Percentiles rank a stretch among this genome's conserved stretches.
Evolutionary conservation across 2,113 vertebrate species (phyloP).

Genomic region (Caranx ignobilis): DNA sequence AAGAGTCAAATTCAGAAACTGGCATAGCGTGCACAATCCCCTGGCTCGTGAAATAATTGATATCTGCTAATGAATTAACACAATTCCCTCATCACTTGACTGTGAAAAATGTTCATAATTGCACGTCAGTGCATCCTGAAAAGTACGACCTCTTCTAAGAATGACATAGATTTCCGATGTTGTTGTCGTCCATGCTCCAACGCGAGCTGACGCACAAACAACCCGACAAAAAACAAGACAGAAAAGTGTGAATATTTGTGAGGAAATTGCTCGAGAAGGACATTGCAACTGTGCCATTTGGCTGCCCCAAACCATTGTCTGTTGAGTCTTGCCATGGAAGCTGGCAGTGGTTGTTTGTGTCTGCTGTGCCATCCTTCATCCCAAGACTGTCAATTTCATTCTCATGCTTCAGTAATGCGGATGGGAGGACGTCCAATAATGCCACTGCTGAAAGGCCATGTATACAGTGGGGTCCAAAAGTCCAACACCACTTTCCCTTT

Average conservation of each 20-base stretch:
- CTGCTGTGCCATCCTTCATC: constrained; percentile 68
- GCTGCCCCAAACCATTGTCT: constrained; percentile 66
- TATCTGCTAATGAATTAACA: constrained; percentile 4
- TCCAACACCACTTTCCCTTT: too few relatives aligned
- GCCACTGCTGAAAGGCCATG: constrained; percentile 48
- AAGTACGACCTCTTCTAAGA: constrained; percentile 12
- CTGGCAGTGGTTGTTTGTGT: constrained; percentile 71
- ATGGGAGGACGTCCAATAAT: constrained; percentile 68
- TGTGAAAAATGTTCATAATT: background rate
- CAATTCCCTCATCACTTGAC: background rate
- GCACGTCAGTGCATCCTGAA: background rate
- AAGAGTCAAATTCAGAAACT: constrained; percentile 24
- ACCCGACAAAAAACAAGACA: constrained; percentile 29
- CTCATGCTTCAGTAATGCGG: constrained; percentile 79
- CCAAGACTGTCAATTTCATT: constrained; percentile 81
- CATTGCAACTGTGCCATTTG: constrained; percentile 73
- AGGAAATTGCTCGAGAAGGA: constrained; percentile 73
- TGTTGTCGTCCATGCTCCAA: background rate
- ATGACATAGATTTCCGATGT: constrained; percentile 44
- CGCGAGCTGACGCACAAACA: background rate
- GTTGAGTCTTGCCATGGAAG: constrained; percentile 66
- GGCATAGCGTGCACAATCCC: background rate
- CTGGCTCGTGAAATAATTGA: background rate
- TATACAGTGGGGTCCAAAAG: background rate
- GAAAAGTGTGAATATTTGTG: constrained; percentile 65